Evolutionary conservation across 1,140 invertebrate species (phyloP).

Genomic region (Bombus pyrosoma): DNA sequence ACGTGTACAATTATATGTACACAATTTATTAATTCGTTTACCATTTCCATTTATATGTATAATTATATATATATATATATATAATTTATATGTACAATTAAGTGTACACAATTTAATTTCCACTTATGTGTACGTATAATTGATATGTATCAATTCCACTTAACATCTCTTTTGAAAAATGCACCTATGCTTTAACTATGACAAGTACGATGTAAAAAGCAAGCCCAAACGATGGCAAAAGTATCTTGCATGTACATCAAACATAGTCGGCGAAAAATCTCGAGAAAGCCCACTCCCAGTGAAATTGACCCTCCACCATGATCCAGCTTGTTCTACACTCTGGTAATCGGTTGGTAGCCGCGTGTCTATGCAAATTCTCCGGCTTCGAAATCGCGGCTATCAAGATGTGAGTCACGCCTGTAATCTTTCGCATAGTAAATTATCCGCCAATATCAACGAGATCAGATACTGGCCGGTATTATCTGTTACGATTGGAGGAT

Average conservation of each 20-base stretch:
- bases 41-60: no score
- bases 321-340: background rate
- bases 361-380: conserved; percentile 43
- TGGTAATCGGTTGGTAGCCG: conserved; percentile 5
- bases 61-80: no score
- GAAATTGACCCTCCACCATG: background rate
- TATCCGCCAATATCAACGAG: conserved; percentile 69
- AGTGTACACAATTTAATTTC: no score
- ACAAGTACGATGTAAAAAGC: no score
- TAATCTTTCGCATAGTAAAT: conserved; percentile 72
- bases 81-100: no score
- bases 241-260: background rate
- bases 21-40: no score
- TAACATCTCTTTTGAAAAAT: no score
- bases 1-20: no score
- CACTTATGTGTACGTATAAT: no score
- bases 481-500: conserved; percentile 56
- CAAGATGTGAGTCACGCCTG: conserved; percentile 61
- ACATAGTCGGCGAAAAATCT: background rate
- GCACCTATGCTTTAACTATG: no score
- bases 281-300: no score
- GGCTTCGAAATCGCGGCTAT: background rate
- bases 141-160: no score
- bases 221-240: background rate
- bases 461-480: conserved; percentile 69